Percentiles rank a stretch among this genome's conserved stretches.
Evolutionary conservation across 1,140 invertebrate species (phyloP).

Genomic region (Ooceraea biroi): DNA sequence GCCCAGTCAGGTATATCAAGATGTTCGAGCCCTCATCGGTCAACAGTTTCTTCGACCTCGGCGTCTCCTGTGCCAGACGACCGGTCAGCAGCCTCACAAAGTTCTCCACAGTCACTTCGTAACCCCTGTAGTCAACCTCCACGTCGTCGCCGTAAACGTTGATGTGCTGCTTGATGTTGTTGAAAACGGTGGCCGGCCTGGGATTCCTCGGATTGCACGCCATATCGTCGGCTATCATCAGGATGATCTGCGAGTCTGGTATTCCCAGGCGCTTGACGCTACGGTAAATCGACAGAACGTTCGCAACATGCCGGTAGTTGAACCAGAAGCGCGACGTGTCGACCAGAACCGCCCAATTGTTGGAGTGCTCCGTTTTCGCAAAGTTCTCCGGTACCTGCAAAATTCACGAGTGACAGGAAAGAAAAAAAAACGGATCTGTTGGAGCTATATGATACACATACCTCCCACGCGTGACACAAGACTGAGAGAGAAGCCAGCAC

Average conservation of each 20-base stretch:
- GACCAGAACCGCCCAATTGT: constrained; percentile 99
- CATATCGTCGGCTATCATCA: constrained; percentile 99
- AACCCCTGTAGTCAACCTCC: constrained; percentile 99
- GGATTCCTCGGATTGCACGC: constrained; percentile 99
- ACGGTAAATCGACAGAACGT: constrained; percentile 98
- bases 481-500: constrained; percentile 7
- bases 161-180: constrained; percentile 98
- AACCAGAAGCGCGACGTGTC: constrained; percentile 99
- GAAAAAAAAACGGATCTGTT: background rate
- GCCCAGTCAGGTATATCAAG: constrained; percentile 98
- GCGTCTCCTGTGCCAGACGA: constrained; percentile 95
- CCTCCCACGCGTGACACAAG: constrained; percentile 41
- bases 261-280: constrained; percentile 99
- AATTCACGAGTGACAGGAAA: constrained; percentile 27
- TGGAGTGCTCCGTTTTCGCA: constrained; percentile 91
- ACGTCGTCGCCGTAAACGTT: constrained; percentile 99
- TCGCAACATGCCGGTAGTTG: constrained; percentile 99
- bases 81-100: constrained; percentile 98
- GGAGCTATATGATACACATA: background rate
- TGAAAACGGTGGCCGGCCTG: constrained; percentile 98
- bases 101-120: constrained; percentile 99
- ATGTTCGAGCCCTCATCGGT: constrained; percentile 99
- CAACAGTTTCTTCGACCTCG: constrained; percentile 97
- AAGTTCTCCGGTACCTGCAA: constrained; percentile 84
- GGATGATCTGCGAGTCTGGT: constrained; percentile 98